phyloP scores from a whole-genome alignment of 2,888 invertebrate genomes.

The Stenolophus ochropezus region DNA sequence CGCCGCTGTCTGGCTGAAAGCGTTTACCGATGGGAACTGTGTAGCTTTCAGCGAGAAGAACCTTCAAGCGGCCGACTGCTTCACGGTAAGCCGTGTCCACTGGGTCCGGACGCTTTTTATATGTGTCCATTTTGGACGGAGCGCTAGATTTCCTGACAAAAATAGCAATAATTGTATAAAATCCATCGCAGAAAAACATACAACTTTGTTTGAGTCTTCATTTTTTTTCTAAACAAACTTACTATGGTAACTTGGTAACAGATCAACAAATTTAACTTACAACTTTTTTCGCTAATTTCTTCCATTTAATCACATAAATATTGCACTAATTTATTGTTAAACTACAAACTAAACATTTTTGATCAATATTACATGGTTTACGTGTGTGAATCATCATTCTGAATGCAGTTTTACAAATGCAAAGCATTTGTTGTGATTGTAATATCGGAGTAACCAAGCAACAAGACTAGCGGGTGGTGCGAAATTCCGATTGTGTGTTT shows the following conservation, averaged over 20 bases:
- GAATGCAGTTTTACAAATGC: neutral
- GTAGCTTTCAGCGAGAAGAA: conserved; percentile 86
- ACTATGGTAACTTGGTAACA: neutral
- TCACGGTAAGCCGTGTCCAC: conserved; percentile 90
- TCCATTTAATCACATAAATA: neutral
- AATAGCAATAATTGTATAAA: neutral
- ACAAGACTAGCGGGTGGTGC: neutral
- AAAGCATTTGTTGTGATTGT: neutral
- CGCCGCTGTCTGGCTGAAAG: conserved; percentile 73
- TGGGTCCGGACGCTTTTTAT: conserved; percentile 82
- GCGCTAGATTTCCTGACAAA: conserved; percentile 37
- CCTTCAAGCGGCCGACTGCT: conserved; percentile 86
- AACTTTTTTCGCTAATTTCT: neutral
- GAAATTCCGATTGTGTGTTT: neutral
- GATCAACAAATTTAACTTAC: neutral
- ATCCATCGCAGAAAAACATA: neutral
- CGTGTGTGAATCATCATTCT: conserved; percentile 15
- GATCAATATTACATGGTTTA: neutral
- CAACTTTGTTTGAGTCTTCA: neutral
- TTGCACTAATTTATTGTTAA: neutral
- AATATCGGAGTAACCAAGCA: neutral
- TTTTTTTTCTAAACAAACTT: conserved; percentile 3
- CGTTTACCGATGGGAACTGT: conserved; percentile 74
- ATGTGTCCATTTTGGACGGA: conserved; percentile 74
- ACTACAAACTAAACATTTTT: neutral